Evolutionary conservation across 2,888 invertebrate species (phyloP).

Genomic region (Spodoptera picta): DNA sequence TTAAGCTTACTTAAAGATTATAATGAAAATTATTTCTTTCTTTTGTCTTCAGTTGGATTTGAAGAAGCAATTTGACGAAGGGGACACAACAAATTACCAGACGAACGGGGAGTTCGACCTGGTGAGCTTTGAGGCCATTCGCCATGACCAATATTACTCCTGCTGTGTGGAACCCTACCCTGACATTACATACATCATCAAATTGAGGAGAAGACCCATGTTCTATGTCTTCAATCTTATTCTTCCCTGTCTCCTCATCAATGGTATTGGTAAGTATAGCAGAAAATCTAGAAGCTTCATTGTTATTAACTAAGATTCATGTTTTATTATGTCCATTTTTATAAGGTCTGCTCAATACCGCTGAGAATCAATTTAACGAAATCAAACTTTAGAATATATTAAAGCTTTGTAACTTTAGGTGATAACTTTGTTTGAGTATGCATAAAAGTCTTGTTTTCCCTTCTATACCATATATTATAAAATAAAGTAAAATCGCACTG

Average conservation of each 20-base stretch:
- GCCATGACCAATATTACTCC: slow-evolving; percentile 93
- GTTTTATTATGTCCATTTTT: too few species aligned
- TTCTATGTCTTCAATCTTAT: slow-evolving; percentile 96
- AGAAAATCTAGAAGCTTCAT: neutral
- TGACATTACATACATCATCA: slow-evolving; percentile 94
- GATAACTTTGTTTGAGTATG: too few species aligned
- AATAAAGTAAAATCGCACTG: too few species aligned
- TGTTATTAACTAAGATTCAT: too few species aligned
- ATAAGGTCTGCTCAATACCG: too few species aligned
- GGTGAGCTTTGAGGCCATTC: slow-evolving; percentile 92
- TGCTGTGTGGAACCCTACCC: slow-evolving; percentile 95
- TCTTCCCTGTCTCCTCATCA: slow-evolving; percentile 94
- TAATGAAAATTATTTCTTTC: neutral
- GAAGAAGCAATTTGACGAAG: slow-evolving; percentile 93
- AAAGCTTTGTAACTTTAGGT: too few species aligned
- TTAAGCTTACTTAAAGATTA: too few species aligned
- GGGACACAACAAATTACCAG: slow-evolving; percentile 96
- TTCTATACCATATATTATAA: too few species aligned
- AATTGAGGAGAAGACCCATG: slow-evolving; percentile 92
- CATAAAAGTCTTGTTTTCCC: too few species aligned
- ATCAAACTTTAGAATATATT: too few species aligned
- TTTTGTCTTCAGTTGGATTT: slow-evolving; percentile 90
- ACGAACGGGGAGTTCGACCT: slow-evolving; percentile 97
- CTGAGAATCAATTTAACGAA: too few species aligned
- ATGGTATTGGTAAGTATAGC: slow-evolving; percentile 91